Evolutionary conservation across 2,888 invertebrate genomes (phyloP), one percentile per base, ranked within the genome.

Genomic region (Drosophila mayaguana): DNA sequence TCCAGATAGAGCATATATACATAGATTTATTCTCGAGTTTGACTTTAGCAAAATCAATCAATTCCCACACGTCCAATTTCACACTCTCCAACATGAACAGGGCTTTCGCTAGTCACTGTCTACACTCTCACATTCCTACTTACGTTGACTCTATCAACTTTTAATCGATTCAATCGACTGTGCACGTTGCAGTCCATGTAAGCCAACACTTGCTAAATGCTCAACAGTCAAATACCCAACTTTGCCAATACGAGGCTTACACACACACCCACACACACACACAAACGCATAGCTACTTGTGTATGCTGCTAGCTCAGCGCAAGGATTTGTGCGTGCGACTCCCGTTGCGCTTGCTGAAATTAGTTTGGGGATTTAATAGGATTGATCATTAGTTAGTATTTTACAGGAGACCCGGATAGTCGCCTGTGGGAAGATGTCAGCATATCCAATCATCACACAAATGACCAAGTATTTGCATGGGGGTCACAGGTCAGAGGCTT

Each of bases 81-180:
- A 1, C 45, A 18, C 5, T 16, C 1, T 36, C 11, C 16, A 1
- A 4, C 16, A 3, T 20, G 2, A 6, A 28, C 7, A 20, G 16
- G 4, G 34, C 22, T 25, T 20, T 32, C 9, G 2, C 7, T 2
- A 8, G 48, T 16, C 43, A 4, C n/a, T 7, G 12, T 2, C n/a
- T 18, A 12, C 11, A 11, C 3, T 8, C n/a, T 3, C 25, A 18
- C 8, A 8, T 20, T 43, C 2, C 11, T 1, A 3, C 9, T 22
- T 22, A 5, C 60, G 53, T 64, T 72, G 66, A 66, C 70, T 80
- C 75, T 64, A 72, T 68, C 70, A 80, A 87, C 66, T 81, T 78
- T 78, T 84, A 85, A 85, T 85, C 87, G 84, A 83, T 80, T 80
- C 75, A 84, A 85, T 86, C 71, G 80, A 46, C 69, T 73, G 75